Evolutionary conservation across 2,797 vertebrate genomes (phyloP).

Genomic region (Falco concolor): DNA sequence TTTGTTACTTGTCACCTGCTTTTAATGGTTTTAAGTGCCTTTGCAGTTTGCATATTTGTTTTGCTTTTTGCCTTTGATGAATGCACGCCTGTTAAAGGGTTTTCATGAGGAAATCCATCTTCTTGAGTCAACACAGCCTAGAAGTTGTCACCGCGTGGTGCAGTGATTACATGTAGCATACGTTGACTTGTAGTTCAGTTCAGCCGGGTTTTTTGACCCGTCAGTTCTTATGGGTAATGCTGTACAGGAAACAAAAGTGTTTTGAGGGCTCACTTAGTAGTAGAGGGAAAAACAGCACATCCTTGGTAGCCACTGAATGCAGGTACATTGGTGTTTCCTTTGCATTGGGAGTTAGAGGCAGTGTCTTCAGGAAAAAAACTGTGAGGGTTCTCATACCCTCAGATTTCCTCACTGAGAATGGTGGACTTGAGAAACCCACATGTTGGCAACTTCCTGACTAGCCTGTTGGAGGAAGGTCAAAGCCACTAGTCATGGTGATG

Average conservation of each 20-base stretch:
- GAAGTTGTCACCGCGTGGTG: not conserved
- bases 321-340: not conserved
- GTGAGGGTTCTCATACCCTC: rapidly evolving
- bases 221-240: rapidly evolving
- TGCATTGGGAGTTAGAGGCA: not conserved
- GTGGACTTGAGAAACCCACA: not conserved
- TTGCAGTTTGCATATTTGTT: not conserved
- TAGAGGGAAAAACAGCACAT: not conserved
- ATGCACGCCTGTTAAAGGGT: not conserved
- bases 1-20: not conserved
- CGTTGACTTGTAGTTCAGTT: not conserved
- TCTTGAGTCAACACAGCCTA: not conserved
- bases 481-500: not conserved
- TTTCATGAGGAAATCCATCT: not conserved
- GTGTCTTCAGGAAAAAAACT: not conserved
- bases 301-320: rapidly evolving
- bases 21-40: not conserved
- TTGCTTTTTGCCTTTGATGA: not conserved
- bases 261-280: not conserved
- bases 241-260: not conserved
- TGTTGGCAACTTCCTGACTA: not conserved
- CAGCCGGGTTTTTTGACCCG: rapidly evolving
- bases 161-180: rapidly evolving
- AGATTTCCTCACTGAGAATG: not conserved
- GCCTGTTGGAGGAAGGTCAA: not conserved